phyloP scores from a whole-genome alignment of 2,888 invertebrate genomes.

The Drosophila kanekoi region DNA sequence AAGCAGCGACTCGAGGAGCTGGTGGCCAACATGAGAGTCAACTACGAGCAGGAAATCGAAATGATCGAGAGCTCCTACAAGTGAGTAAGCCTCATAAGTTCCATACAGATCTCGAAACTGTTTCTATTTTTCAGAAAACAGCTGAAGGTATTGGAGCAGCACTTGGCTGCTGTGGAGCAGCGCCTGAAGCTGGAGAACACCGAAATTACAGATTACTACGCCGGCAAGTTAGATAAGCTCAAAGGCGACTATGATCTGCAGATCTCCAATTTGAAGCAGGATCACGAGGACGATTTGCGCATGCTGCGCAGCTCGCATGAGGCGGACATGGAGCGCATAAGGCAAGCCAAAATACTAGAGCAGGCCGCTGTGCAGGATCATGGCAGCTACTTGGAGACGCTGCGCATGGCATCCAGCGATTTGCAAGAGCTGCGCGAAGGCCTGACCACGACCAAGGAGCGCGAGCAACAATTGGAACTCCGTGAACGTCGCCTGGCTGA shows the following conservation, averaged over 20 bases:
- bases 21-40: slow-evolving; percentile 82
- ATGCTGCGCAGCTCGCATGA: slow-evolving; percentile 81
- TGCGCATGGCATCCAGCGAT: slow-evolving; percentile 82
- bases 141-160: slow-evolving; percentile 82
- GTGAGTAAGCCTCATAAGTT: slow-evolving; percentile 55
- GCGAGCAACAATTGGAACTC: slow-evolving; percentile 74
- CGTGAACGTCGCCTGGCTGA: slow-evolving; percentile 82
- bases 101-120: no score
- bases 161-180: slow-evolving; percentile 77
- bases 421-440: slow-evolving; percentile 81
- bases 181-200: slow-evolving; percentile 81
- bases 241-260: slow-evolving; percentile 72
- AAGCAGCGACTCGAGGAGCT: slow-evolving; percentile 84
- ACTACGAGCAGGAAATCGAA: slow-evolving; percentile 84
- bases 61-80: slow-evolving; percentile 84
- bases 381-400: slow-evolving; percentile 82
- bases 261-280: slow-evolving; percentile 69
- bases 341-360: slow-evolving; percentile 84
- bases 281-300: slow-evolving; percentile 81
- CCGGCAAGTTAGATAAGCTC: slow-evolving; percentile 73
- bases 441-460: slow-evolving; percentile 79
- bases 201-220: slow-evolving; percentile 74
- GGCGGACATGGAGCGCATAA: slow-evolving; percentile 82
- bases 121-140: slow-evolving; percentile 78
- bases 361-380: slow-evolving; percentile 83